phyloP scores from a whole-genome alignment of 2,888 invertebrate species.

The Laothoe populi region DNA sequence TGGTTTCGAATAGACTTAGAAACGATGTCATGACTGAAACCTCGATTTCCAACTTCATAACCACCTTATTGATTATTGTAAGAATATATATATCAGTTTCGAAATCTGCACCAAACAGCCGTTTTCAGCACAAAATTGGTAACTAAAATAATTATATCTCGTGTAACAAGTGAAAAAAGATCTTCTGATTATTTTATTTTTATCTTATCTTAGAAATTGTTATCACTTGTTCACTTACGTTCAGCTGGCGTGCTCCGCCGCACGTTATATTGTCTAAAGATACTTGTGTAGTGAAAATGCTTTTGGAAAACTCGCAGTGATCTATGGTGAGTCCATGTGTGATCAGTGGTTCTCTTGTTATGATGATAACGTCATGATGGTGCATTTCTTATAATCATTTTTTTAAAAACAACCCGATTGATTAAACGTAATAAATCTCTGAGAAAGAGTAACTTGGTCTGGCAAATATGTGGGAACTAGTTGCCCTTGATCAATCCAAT shows the following conservation, averaged over 20 bases:
- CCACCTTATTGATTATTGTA: no score
- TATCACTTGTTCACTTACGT: slow-evolving; percentile 26
- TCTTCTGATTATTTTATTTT: slow-evolving; percentile 60
- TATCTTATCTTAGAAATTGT: slow-evolving; percentile 60
- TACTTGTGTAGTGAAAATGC: slow-evolving; percentile 14
- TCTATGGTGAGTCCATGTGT: not conserved
- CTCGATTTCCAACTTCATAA: no score
- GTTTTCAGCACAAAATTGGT: not conserved
- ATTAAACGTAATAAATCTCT: not conserved
- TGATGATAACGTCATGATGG: not conserved
- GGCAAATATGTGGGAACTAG: not conserved
- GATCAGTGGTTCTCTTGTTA: not conserved
- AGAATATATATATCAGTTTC: no score
- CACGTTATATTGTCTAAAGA: slow-evolving; percentile 12
- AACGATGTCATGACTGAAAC: no score
- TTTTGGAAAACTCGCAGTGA: slow-evolving; percentile 4
- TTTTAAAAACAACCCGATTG: no score
- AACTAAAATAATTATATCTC: slow-evolving; percentile 38
- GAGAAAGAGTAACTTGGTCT: not conserved
- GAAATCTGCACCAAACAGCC: not conserved
- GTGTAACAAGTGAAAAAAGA: slow-evolving; percentile 55
- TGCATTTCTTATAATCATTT: not conserved
- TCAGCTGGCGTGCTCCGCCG: slow-evolving; percentile 11
- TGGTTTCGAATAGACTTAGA: no score
- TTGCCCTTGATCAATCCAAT: not conserved